These are phyloP conservation scores for Platycheirus rosarum DNA, from an alignment of 2,888 invertebrate genomes.

Conservation along the genomic window DNA sequence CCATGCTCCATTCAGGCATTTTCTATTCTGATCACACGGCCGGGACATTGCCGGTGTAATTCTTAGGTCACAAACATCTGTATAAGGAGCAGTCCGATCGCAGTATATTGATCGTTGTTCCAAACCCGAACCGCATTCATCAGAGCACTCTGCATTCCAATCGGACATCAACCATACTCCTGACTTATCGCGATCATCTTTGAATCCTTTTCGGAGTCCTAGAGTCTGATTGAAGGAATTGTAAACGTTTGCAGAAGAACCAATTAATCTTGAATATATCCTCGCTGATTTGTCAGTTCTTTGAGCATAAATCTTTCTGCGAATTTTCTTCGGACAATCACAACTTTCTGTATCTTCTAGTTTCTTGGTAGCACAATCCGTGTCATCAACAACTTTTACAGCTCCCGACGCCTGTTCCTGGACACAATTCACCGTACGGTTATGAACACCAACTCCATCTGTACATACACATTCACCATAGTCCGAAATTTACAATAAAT, in stretches of 20 bases:
- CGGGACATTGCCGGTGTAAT: conserved; percentile 85
- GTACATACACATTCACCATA: conserved; percentile 92
- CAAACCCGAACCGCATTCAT: conserved; percentile 88
- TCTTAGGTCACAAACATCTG: conserved; percentile 84
- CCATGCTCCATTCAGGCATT: conserved; percentile 89
- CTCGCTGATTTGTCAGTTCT: conserved; percentile 72
- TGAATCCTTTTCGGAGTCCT: conserved; percentile 75
- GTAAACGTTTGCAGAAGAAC: conserved; percentile 69
- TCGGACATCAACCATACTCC: conserved; percentile 80
- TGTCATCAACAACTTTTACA: conserved; percentile 84
- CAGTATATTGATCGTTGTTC: conserved; percentile 89
- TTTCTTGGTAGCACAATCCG: conserved; percentile 84
- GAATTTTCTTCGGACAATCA: conserved; percentile 78
- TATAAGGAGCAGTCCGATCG: conserved; percentile 84
- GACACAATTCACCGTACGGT: conserved; percentile 88
- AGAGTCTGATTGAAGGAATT: conserved; percentile 64
- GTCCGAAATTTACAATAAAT: too few species aligned
- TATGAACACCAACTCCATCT: conserved; percentile 85
- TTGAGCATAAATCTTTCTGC: conserved; percentile 75
- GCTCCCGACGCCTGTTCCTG: conserved; percentile 79
- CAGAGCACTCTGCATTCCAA: conserved; percentile 85
- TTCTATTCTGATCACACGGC: conserved; percentile 86
- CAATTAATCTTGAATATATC: conserved; percentile 75
- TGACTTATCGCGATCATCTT: conserved; percentile 76
- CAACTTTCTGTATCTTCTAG: conserved; percentile 83